Percentiles rank a stretch among this genome's conserved stretches.
phyloP scores from a whole-genome alignment of 2,888 invertebrate species.

The Lepidocyrtinus sp. region DNA sequence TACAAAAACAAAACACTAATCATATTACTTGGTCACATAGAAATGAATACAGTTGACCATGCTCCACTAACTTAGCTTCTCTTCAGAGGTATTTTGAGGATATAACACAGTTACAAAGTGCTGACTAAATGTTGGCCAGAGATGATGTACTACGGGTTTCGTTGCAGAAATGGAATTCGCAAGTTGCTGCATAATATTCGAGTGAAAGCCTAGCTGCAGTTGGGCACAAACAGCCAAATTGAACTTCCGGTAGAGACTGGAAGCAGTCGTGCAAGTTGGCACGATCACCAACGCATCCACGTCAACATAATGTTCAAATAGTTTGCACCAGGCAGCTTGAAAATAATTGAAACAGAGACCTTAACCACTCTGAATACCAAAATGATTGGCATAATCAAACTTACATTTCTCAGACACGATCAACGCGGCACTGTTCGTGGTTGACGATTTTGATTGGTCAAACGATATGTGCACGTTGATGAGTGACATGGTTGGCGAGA shows the following conservation, averaged over 20 bases:
- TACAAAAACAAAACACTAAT: conserved; percentile 72
- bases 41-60: not conserved
- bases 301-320: conserved; percentile 67
- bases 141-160: conserved; percentile 81
- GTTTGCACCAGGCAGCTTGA: conserved; percentile 67
- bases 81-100: conserved; percentile 79
- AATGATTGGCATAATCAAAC: not conserved
- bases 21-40: not conserved
- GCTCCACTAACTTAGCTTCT: conserved; percentile 78
- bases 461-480: conserved; percentile 60
- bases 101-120: conserved; percentile 85
- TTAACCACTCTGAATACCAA: not conserved
- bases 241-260: conserved; percentile 62
- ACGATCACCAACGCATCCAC: conserved; percentile 65
- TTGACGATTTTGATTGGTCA: conserved; percentile 65
- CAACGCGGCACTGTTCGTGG: conserved; percentile 59
- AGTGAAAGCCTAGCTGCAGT: conserved; percentile 64
- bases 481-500: conserved; percentile 58
- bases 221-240: conserved; percentile 65
- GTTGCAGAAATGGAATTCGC: conserved; percentile 68
- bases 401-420: conserved; percentile 28
- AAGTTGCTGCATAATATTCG: conserved; percentile 66
- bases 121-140: conserved; percentile 80
- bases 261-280: conserved; percentile 46
- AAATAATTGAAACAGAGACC: conserved; percentile 18